Conservation (phyloP, 2,797 vertebrate species). For the Gallirallus australis region DNA sequence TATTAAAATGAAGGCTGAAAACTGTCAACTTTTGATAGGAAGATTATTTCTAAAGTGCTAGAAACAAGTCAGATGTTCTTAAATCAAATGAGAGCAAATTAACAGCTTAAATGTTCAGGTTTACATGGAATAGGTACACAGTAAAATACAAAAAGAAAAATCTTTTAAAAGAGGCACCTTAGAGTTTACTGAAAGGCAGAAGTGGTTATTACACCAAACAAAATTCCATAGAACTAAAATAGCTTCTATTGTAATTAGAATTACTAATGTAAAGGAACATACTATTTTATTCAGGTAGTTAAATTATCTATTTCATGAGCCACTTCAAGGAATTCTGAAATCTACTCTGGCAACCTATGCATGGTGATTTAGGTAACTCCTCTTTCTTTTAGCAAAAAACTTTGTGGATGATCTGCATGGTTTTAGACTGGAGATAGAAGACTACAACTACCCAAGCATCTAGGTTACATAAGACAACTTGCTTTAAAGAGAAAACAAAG, state of each 20-base stretch:
- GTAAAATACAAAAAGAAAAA: background rate
- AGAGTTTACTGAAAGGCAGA: background rate
- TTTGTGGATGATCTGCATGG: background rate
- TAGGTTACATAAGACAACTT: background rate
- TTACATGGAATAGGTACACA: background rate
- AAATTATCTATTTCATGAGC: background rate
- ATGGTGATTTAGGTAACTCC: background rate
- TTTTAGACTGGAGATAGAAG: background rate
- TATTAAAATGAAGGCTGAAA: slow-evolving; percentile 26
- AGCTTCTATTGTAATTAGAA: background rate
- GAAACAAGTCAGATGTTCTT: background rate
- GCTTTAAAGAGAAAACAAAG: background rate
- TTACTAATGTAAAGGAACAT: background rate
- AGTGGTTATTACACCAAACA: background rate
- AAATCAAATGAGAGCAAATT: background rate
- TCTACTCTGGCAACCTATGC: background rate
- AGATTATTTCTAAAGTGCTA: slow-evolving; percentile 21
- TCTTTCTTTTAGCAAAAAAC: background rate
- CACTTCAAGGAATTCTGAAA: background rate
- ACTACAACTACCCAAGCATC: background rate
- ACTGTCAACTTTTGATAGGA: slow-evolving; percentile 41
- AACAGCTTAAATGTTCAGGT: background rate
- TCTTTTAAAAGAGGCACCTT: background rate
- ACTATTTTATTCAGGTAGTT: background rate
- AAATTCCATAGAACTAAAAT: background rate